Evolutionary conservation across 1,140 invertebrate species (phyloP).

Genomic region (Heliothis virescens): DNA sequence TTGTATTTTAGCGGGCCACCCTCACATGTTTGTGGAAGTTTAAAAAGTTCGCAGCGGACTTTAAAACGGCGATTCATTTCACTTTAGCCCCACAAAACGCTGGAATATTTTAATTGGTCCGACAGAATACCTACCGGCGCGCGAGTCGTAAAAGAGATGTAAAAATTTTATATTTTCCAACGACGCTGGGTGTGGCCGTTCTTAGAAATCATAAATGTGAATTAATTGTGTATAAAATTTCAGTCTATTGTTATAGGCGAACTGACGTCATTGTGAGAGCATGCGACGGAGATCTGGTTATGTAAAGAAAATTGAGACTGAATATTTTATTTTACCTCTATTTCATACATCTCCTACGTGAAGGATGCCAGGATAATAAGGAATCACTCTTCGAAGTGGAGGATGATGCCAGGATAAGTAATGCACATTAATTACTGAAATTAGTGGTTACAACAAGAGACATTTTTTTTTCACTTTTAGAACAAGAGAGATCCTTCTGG

Average conservation of each 20-base stretch:
- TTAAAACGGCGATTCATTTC: slow-evolving; percentile 74
- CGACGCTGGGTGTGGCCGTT: slow-evolving; percentile 16
- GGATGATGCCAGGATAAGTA: too few relatives aligned
- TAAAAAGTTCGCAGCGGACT: slow-evolving; percentile 77
- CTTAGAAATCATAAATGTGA: slow-evolving; percentile 45
- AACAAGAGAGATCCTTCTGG: too few relatives aligned
- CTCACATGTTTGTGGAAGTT: slow-evolving; percentile 82
- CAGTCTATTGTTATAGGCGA: slow-evolving; percentile 41
- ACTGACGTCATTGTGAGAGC: slow-evolving; percentile 4
- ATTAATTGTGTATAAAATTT: slow-evolving; percentile 46
- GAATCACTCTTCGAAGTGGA: too few relatives aligned
- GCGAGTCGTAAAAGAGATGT: slow-evolving; percentile 37
- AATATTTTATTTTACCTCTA: neutral
- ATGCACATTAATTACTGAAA: too few relatives aligned
- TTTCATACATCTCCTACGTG: too few relatives aligned
- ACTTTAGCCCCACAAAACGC: slow-evolving; percentile 68
- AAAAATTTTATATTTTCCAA: slow-evolving; percentile 35
- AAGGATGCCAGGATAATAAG: too few relatives aligned
- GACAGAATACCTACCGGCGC: slow-evolving; percentile 45
- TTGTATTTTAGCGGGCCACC: slow-evolving; percentile 79
- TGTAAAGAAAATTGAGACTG: neutral
- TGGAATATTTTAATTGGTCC: slow-evolving; percentile 76
- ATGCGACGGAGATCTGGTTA: neutral
- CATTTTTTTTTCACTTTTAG: too few relatives aligned
- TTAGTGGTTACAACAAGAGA: too few relatives aligned